A percentile compares a stretch with the other conserved stretches of the same genome.
Evolutionary conservation across 2,888 invertebrate species (phyloP).

Genomic region (Chloroclystis v-ata): DNA sequence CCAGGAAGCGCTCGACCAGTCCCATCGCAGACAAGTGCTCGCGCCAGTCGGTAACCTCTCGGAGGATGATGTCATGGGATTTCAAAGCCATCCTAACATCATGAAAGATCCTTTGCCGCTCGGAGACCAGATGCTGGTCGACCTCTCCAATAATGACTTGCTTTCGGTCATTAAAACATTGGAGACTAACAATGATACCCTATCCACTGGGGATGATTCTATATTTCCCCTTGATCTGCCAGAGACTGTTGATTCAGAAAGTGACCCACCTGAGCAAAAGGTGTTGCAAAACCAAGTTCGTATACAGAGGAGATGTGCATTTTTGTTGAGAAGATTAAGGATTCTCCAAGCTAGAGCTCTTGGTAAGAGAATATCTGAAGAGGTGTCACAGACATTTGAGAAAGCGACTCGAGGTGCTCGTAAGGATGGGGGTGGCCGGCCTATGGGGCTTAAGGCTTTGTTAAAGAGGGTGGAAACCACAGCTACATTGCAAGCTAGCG

Average conservation of each 20-base stretch:
- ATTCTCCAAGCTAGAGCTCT: conserved; percentile 86
- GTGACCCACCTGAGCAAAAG: conserved; percentile 73
- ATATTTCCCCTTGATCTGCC: conserved; percentile 69
- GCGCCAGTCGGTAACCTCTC: conserved; percentile 75
- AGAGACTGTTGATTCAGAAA: conserved; percentile 73
- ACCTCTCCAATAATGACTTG: conserved; percentile 79
- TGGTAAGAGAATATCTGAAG: conserved; percentile 87
- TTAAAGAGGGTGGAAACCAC: conserved; percentile 68
- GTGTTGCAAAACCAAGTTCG: conserved; percentile 77
- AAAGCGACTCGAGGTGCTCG: conserved; percentile 86
- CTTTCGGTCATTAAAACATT: conserved; percentile 87
- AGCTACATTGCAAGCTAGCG: conserved; percentile 63
- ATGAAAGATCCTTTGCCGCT: conserved; percentile 78
- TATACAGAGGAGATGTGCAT: conserved; percentile 83
- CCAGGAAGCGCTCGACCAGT: conserved; percentile 47
- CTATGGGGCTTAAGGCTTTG: conserved; percentile 64
- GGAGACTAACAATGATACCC: conserved; percentile 71
- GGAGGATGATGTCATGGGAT: conserved; percentile 78
- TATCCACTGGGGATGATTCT: conserved; percentile 66
- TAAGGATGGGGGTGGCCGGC: conserved; percentile 69
- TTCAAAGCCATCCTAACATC: conserved; percentile 75
- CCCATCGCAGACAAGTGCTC: conserved; percentile 63
- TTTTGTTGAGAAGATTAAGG: conserved; percentile 83
- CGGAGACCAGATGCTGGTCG: conserved; percentile 82
- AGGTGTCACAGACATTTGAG: conserved; percentile 81